Evolutionary conservation across 2,888 invertebrate species (phyloP), one percentile per base, ranked within the genome.

Genomic region (Brachynemurus nebulosus): DNA sequence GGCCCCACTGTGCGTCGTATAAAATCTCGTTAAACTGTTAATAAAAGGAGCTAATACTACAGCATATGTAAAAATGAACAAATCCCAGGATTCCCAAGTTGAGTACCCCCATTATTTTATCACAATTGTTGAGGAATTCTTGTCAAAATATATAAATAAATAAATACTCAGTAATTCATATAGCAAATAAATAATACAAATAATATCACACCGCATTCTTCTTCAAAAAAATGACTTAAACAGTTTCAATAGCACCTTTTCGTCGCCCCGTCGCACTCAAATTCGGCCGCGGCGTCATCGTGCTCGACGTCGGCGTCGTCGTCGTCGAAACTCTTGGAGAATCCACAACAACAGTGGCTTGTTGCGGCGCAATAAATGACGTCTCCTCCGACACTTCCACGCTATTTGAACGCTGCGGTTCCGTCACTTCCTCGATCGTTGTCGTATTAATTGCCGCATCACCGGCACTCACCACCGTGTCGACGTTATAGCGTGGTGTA

Each of bases 311-410:
- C 42, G 57, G 53, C 20, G 44, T 48, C 21, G 25, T 17, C 25
- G 23, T 12, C 11, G n/a, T 37, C 19, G 18, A 16, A 16, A 17
- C 37, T 14, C 47, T 43, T 37, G 53, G 54, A 45, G 70, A 67
- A 49, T 72, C 66, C 47, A 36, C 12, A 36, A 11, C 36, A n/a
- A 36, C 18, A 17, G n/a, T 36, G 14, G n/a, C n/a, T 20, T 65
- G 65, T 42, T 70, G 71, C 19, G 64, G 61, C 2, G 78, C 79
- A 48, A 85, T 85, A 57, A 86, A 86, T 0, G 85, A 85, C 0
- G 86, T 86, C 56, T 86, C 86, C 59, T 80, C 83, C 0, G 84
- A 84, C n/a, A 58, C 63, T 56, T 20, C 56, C 42, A 41, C 55
- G 34, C 44, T 46, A 50, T 34, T 19, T 42, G 25, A 55, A 8